Evolutionary conservation across 1,140 invertebrate genomes (phyloP), one percentile per base, ranked within the genome.

Genomic region (Globodera rostochiensis): DNA sequence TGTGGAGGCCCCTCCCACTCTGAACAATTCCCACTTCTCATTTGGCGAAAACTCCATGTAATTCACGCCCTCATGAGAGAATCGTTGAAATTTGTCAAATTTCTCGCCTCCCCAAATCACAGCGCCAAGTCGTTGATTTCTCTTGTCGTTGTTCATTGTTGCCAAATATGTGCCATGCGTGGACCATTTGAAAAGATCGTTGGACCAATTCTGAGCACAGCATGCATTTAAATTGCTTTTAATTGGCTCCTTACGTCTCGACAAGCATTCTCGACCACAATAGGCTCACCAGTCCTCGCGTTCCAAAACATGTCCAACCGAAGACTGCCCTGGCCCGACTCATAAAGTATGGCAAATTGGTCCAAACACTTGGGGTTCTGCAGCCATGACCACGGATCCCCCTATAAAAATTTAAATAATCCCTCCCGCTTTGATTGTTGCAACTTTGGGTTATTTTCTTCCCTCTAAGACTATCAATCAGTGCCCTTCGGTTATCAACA

Each of bases 31-130:
- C 90, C 90, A 94, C 91, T 95, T 95, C 92, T 99, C 98, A 91
- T 94, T 95, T 0, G 97, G 97, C 67, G 97, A 98, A 90, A 98
- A 99, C 85, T 98, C 97, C 79, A 98, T 95, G 83, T 95, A 96
- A 86, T 96, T 95, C 1, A 97, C 97, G 85, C 94, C 94, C 3
- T 93, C 92, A 90, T 99, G 97, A 80, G 92, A 93, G 90, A 98
- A 98, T 87, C 94, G 94, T 88, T 94, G 94, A 82, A 98, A 94
- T 90, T 97, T 95, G 9, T 93, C 92, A 91, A 98, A 98, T 83
- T 94, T 93, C 53, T 95, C 94, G 1, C 97, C 96, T 73, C 95
- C 97, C 97, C 97, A 99, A 36, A 99, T 91, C 0, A 95, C 96
- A 79, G 98, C 95, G 84, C 98, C 98, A 85, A 94, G 93, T 89